A percentile compares a stretch with the other conserved stretches of the same genome.
phyloP scores from a whole-genome alignment of 2,797 vertebrate species.

The Mergus octosetaceus region DNA sequence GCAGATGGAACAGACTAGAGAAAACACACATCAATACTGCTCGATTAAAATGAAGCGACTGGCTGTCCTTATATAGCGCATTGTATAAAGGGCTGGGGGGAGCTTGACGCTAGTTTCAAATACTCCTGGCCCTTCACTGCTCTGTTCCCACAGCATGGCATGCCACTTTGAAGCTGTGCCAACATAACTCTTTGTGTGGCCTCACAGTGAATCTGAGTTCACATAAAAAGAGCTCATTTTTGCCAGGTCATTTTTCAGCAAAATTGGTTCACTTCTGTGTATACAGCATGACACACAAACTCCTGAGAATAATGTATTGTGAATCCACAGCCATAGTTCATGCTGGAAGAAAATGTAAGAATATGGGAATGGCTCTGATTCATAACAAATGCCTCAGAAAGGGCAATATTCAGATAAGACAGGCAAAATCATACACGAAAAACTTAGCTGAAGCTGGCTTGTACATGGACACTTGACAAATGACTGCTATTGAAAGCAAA shows the following conservation, averaged over 20 bases:
- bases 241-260: conserved; percentile 43
- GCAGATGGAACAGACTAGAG: not conserved
- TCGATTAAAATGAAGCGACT: not conserved
- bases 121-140: not conserved
- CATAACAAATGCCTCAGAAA: not conserved
- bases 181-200: conserved; percentile 2
- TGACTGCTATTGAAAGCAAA: not conserved
- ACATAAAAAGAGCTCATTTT: not conserved
- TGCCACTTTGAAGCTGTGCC: conserved; percentile 6
- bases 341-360: not conserved
- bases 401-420: not conserved
- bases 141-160: conserved; percentile 13
- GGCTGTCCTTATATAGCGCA: not conserved
- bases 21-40: not conserved
- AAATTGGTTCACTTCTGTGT: not conserved
- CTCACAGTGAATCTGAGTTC: not conserved
- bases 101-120: not conserved
- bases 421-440: not conserved
- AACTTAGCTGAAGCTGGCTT: not conserved
- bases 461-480: not conserved
- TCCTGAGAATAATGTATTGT: not conserved
- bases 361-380: not conserved
- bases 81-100: not conserved
- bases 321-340: not conserved
- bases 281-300: not conserved